A percentile compares a stretch with the other conserved stretches of the same genome.
phyloP scores from a whole-genome alignment of 2,888 invertebrate genomes.

The Phyto melanocephala region DNA sequence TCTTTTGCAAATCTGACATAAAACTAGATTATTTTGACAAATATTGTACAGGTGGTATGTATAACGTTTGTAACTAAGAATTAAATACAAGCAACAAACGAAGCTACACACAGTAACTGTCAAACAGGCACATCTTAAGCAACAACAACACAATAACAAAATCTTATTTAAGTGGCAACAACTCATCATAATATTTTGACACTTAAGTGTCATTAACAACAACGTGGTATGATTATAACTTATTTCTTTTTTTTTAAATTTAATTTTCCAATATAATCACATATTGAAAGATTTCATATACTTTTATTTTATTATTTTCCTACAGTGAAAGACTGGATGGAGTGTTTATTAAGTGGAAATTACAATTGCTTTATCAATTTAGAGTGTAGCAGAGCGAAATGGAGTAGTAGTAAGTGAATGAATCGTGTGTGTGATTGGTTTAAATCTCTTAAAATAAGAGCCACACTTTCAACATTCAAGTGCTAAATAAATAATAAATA shows the following conservation, averaged over 20 bases:
- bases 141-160: neutral
- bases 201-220: slow-evolving; percentile 70
- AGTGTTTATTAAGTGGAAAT: slow-evolving; percentile 36
- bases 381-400: neutral
- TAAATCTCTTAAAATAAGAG: slow-evolving; percentile 49
- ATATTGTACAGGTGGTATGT: too few relatives aligned
- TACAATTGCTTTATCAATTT: neutral
- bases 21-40: too few relatives aligned
- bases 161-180: slow-evolving; percentile 60
- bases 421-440: slow-evolving; percentile 19
- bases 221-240: slow-evolving; percentile 34
- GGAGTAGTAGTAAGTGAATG: neutral
- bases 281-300: too few relatives aligned
- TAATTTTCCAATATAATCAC: too few relatives aligned
- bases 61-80: too few relatives aligned
- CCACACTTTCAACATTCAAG: slow-evolving; percentile 54
- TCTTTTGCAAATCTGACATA: too few relatives aligned
- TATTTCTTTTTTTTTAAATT: neutral
- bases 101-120: too few relatives aligned
- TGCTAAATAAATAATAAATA: slow-evolving; percentile 46
- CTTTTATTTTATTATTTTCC: neutral
- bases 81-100: too few relatives aligned
- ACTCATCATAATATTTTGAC: slow-evolving; percentile 70
- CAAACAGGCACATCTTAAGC: too few relatives aligned
- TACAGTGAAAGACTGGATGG: slow-evolving; percentile 20